Evolutionary conservation across 2,113 vertebrate species (phyloP), one percentile per base, ranked within the genome.

Genomic region (Haliaeetus leucogaster): DNA sequence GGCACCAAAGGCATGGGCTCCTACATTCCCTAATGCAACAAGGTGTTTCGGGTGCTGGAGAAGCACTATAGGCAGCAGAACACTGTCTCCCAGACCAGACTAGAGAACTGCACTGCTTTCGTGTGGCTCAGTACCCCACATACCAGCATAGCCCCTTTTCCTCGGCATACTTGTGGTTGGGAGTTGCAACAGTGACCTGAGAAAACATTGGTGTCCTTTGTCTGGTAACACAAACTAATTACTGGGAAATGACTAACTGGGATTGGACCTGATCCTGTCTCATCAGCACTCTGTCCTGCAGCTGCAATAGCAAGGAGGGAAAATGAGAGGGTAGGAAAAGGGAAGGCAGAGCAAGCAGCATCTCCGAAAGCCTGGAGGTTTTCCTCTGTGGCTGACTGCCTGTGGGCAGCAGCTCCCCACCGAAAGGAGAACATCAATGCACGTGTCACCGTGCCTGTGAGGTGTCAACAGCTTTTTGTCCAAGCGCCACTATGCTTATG

Each of bases 81-180:
- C 38, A 16, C 42, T 13, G 18, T 36, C 36, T 88, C 50, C 34
- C 50, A 45, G 25, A 16, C 32, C 36, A 47, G 30, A 88, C 18
- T 30, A 58, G 42, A 50, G n/a, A 67, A n/a, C 23, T 38, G 30
- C 1, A 0, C 13, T 1, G 3, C 2, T 61, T 79, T 48, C 1
- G 1, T 29, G 73, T 82, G 67, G 23, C 38, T 89, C 34, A 30
- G 40, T 45, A 26, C 12, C 45, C 34, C 63, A 52, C 16, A 13
- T 10, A 78, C 32, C 66, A 43, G n/a, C 34, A 25, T 66, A 1
- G 5, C n/a, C 40, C 4, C 0, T 50, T 53, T 67, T 38, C 15
- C 59, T 55, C 34, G 40, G 34, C 34, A 25, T 67, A 25, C 8
- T 84, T 80, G 67, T 63, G 89, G 66, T 32, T 58, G 40, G 50